Evolutionary conservation across 1,140 invertebrate genomes (phyloP).

Genomic region (Chlorops oryzae): DNA sequence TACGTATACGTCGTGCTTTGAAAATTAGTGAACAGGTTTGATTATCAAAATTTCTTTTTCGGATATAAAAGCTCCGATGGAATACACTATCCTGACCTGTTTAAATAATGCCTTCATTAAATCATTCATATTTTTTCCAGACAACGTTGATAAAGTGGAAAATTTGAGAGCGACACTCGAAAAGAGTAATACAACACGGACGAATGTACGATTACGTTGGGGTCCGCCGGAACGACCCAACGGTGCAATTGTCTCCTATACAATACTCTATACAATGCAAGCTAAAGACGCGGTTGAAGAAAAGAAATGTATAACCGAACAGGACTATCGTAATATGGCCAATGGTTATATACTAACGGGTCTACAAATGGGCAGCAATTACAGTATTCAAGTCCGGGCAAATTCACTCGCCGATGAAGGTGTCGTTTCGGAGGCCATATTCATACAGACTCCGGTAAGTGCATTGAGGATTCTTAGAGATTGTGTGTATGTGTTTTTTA

Average conservation of each 20-base stretch:
- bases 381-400: constrained; percentile 70
- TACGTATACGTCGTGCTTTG: no score
- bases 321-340: constrained; percentile 25
- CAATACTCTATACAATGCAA: constrained; percentile 66
- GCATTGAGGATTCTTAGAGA: neutral
- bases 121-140: constrained; percentile 11
- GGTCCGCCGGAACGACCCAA: constrained; percentile 74
- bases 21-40: no score
- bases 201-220: constrained; percentile 64
- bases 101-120: no score
- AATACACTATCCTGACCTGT: no score
- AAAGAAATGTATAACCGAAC: constrained; percentile 49
- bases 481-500: neutral
- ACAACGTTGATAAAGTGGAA: constrained; percentile 19
- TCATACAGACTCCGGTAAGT: constrained; percentile 60
- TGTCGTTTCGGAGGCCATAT: constrained; percentile 57
- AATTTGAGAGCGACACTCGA: constrained; percentile 16
- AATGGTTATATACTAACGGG: constrained; percentile 47
- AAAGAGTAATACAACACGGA: constrained; percentile 28
- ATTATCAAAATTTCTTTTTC: no score
- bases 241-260: constrained; percentile 76
- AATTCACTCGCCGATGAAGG: constrained; percentile 73
- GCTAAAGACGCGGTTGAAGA: constrained; percentile 36
- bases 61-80: no score
- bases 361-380: constrained; percentile 73